Evolutionary conservation across 2,888 invertebrate genomes (phyloP), one percentile per base, ranked within the genome.

Genomic region (Xestia xanthographa): DNA sequence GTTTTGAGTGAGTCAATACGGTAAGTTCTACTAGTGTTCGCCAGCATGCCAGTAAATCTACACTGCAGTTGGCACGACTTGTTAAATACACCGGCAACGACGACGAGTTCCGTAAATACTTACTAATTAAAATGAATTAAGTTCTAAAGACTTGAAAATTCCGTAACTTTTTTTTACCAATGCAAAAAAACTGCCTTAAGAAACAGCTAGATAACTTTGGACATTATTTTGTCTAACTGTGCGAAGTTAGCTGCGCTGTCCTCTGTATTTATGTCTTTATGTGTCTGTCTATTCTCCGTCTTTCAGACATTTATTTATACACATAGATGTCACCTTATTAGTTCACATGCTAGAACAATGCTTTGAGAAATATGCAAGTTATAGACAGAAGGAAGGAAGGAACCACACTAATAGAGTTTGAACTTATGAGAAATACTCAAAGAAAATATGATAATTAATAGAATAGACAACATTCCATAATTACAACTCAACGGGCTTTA

Each of bases 1-100:
- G 85, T 90, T 90, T 84, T 79, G 76, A 87, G 83, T 80, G 75
- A 86, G 86, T 87, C 63, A 41, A 41, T 41, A n/a, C n/a, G 63
- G n/a, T n/a, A 41, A 41, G 75, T 69, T 83, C 75, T 74, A 76
- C 76, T 76, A 69, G 60, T 68, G 45, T 72, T 41, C 0, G 5
- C 38, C 41, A 41, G 4, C 41, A 63, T 17, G 41, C 14, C 41
- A n/a, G n/a, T 14, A 34, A 38, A 22, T 12, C 5, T 11, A 17
- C 1, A 60, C 11, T 60, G 8, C 48, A 48, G 20, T 48, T 48
- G 22, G 29, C 58, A 58, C 9, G 20, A 20, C 20, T 34, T 34
- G 9, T 34, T 20, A 20, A 20, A 53, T 34, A 6, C 0, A 41
- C 20, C 20, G 45, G 6, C 12, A 50, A 45, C 4, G 14, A 6